Evolutionary conservation across 2,888 invertebrate species (phyloP).

Genomic region (Dolichopus griseipennis): DNA sequence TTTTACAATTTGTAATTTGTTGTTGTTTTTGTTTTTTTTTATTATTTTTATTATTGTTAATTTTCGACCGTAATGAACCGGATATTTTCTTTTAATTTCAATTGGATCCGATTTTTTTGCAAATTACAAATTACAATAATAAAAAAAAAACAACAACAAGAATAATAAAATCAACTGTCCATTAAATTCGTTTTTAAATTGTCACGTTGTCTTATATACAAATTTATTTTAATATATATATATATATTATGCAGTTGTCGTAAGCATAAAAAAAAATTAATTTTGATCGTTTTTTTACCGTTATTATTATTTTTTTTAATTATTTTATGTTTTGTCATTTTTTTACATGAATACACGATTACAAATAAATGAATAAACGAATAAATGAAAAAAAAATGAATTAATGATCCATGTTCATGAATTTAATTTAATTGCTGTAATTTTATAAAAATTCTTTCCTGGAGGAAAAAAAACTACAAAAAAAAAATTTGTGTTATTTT

Average conservation of each 20-base stretch:
- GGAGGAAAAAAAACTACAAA: background rate
- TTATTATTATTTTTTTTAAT: background rate
- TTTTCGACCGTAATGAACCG: background rate
- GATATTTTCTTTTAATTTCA: background rate
- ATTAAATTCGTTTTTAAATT: slow-evolving; percentile 1
- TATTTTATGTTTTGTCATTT: background rate
- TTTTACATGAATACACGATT: background rate
- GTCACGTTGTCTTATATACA: background rate
- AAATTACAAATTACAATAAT: no score
- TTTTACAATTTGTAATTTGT: background rate
- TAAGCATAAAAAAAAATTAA: background rate
- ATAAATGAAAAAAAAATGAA: background rate
- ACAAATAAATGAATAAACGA: background rate
- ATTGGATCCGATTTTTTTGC: background rate
- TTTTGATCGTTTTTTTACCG: background rate
- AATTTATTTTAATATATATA: no score
- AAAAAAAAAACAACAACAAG: background rate
- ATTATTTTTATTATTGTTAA: background rate
- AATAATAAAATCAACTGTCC: background rate
- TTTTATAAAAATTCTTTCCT: background rate
- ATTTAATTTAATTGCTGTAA: background rate
- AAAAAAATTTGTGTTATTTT: background rate
- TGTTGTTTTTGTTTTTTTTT: background rate
- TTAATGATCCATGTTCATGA: slow-evolving; percentile 4
- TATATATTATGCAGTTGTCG: background rate